Evolutionary conservation across 2,888 invertebrate species (phyloP).

Genomic region (Hypena proboscidalis): DNA sequence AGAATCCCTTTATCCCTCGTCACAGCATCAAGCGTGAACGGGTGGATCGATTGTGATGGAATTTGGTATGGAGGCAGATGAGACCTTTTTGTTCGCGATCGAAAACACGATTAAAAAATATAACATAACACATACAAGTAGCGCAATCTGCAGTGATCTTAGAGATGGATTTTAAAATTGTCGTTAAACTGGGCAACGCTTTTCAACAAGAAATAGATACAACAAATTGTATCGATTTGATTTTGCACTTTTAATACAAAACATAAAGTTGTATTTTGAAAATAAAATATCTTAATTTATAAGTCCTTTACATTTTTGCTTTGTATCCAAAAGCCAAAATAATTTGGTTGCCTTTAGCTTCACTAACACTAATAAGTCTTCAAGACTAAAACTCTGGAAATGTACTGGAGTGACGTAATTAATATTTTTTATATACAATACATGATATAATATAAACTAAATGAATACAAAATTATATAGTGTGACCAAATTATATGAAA

Average conservation of each 20-base stretch:
- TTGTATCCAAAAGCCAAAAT: slow-evolving; percentile 11
- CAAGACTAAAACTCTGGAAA: slow-evolving; percentile 35
- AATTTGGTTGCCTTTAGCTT: slow-evolving; percentile 16
- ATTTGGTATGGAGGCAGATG: no score
- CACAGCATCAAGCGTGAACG: no score
- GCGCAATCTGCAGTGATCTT: no score
- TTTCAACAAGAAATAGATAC: background rate
- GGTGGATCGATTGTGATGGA: no score
- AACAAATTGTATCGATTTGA: background rate
- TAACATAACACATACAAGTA: no score
- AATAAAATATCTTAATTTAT: slow-evolving; percentile 1
- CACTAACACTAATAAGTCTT: slow-evolving; percentile 27
- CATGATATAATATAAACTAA: slow-evolving; percentile 25
- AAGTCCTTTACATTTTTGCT: slow-evolving; percentile 4
- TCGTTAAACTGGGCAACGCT: no score
- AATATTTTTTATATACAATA: slow-evolving; percentile 16
- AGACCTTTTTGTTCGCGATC: no score
- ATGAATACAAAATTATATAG: slow-evolving; percentile 26
- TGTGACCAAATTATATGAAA: slow-evolving; percentile 30
- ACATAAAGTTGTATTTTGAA: background rate
- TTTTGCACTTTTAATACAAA: slow-evolving; percentile 3
- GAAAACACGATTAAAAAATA: no score
- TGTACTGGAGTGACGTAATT: slow-evolving; percentile 34
- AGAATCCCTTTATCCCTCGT: no score
- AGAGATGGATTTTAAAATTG: no score